A percentile compares a stretch with the other conserved stretches of the same genome.
Evolutionary conservation across 53 echinoderm and acorn worm species (phyloP).

Genomic region (Echinarachnius parma): DNA sequence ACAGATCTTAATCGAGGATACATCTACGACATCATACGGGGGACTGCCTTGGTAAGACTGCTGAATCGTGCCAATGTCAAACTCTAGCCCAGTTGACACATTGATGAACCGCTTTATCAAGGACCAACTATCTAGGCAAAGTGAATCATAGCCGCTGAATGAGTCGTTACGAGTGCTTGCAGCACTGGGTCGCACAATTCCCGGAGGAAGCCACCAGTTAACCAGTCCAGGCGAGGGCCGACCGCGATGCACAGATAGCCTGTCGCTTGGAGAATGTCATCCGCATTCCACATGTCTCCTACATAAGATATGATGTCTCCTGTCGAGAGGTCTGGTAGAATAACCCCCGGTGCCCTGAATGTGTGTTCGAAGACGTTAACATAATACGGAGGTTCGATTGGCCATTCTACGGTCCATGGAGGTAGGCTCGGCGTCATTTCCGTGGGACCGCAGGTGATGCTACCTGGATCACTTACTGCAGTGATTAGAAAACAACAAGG

Average conservation of each 20-base stretch:
- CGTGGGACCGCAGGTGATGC: too few relatives aligned
- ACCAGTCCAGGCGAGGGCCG: slow-evolving; percentile 15
- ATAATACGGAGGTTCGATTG: slow-evolving; percentile 8
- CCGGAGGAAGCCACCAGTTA: not conserved
- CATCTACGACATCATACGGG: not conserved
- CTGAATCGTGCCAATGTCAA: too few relatives aligned
- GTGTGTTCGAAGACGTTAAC: not conserved
- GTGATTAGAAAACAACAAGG: too few relatives aligned
- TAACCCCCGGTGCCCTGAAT: slow-evolving; percentile 7
- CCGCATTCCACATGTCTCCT: slow-evolving; percentile 11
- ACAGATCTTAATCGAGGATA: slow-evolving; percentile 7
- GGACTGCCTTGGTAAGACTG: too few relatives aligned
- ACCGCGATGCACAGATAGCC: slow-evolving; percentile 18
- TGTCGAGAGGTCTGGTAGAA: slow-evolving; percentile 19
- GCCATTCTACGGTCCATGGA: too few relatives aligned
- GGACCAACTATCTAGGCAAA: too few relatives aligned
- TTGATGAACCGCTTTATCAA: too few relatives aligned
- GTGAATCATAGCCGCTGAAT: too few relatives aligned
- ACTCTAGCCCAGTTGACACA: too few relatives aligned
- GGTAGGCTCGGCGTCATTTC: too few relatives aligned
- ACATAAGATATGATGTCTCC: slow-evolving; percentile 15
- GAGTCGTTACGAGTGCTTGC: too few relatives aligned
- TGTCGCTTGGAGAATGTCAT: slow-evolving; percentile 25
- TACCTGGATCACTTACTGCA: too few relatives aligned
- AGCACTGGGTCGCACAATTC: slow-evolving; percentile 29